Percentiles rank a stretch among this genome's conserved stretches.
Evolutionary conservation across 2,113 vertebrate genomes (phyloP).

Genomic region (Prolemur simus): DNA sequence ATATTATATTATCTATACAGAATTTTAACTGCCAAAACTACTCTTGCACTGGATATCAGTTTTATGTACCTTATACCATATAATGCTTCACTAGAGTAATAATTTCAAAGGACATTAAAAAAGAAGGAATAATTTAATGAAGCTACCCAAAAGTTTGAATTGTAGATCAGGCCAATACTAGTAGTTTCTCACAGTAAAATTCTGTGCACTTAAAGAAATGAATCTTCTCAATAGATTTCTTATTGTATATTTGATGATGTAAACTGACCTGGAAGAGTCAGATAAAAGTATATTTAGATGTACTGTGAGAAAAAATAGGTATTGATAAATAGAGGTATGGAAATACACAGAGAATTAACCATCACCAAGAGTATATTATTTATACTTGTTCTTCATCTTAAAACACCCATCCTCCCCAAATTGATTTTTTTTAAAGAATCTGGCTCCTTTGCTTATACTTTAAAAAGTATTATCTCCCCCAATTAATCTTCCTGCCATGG

Average conservation of each 20-base stretch:
- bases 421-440: neutral
- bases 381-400: neutral
- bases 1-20: neutral
- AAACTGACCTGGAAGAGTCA: neutral
- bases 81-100: neutral
- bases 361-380: neutral
- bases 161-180: neutral
- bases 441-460: neutral
- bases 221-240: neutral
- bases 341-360: neutral
- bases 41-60: neutral
- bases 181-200: neutral
- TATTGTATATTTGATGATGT: neutral
- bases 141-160: neutral
- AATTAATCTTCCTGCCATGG: neutral
- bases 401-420: neutral
- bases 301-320: neutral
- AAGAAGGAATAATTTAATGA: neutral
- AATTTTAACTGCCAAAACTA: neutral
- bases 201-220: neutral
- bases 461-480: neutral
- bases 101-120: neutral
- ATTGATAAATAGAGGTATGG: neutral
- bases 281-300: neutral
- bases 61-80: neutral